Percentiles rank a stretch among this genome's conserved stretches.
Conservation (phyloP, 2,888 invertebrate species). For the Leucoma salicis region DNA sequence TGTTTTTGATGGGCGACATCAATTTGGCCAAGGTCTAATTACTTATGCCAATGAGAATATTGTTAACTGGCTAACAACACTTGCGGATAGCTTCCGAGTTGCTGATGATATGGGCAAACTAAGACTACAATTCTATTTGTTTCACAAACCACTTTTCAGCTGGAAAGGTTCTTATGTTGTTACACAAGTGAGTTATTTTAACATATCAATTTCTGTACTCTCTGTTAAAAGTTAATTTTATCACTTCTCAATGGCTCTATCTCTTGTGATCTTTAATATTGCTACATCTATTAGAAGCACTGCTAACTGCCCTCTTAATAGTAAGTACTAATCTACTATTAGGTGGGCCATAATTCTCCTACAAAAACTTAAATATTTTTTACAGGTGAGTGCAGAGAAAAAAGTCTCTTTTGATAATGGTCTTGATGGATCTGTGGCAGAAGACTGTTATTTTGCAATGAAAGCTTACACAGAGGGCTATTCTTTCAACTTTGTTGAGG, state of each 20-base stretch:
- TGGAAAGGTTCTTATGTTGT: constrained; percentile 99
- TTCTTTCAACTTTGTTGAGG: constrained; percentile 97
- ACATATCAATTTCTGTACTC: too few species aligned
- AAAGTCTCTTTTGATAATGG: constrained; percentile 98
- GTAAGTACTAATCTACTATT: too few species aligned
- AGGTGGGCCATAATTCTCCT: too few species aligned
- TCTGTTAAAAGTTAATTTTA: too few species aligned
- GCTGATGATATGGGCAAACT: constrained; percentile 99
- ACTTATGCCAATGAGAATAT: constrained; percentile 98
- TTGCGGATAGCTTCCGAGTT: constrained; percentile 97
- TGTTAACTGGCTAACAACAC: constrained; percentile 97
- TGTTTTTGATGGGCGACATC: constrained; percentile 95
- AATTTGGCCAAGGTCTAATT: constrained; percentile 97
- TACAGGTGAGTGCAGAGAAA: constrained; percentile 93
- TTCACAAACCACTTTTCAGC: constrained; percentile 97
- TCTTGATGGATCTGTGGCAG: constrained; percentile 97
- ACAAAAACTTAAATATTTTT: too few species aligned
- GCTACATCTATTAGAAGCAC: too few species aligned
- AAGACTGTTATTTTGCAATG: constrained; percentile 99
- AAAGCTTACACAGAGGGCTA: constrained; percentile 95
- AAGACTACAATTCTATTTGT: constrained; percentile 94
- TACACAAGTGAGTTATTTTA: constrained; percentile 87
- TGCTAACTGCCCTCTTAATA: too few species aligned
- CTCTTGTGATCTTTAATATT: too few species aligned
- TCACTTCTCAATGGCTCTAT: too few species aligned